Base-by-base conservation (phyloP, 2,113 vertebrate species). In the Alethe diademata region DNA sequence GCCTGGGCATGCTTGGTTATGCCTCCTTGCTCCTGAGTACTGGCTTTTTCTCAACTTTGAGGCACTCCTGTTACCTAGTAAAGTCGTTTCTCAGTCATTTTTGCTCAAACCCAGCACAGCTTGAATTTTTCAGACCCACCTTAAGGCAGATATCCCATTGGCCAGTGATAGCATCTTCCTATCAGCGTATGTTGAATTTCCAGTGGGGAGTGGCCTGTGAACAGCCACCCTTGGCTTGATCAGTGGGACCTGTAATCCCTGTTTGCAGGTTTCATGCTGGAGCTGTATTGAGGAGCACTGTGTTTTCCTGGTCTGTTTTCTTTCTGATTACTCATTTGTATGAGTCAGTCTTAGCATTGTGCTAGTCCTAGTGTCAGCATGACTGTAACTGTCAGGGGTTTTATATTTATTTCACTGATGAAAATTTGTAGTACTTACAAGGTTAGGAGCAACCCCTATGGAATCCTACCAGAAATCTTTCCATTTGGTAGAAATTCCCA, bases 391-490 rank as follows among this genome's bases (percentile, higher is more conserved):
- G 75, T 88, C 42, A 58, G 56, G 47, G 56, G 29, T 51, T 66
- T 86, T 14, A 1, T 51, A 71, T 91, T 81, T 95, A 51, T 82
- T 93, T 88, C 62, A 19, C 70, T 72, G 81, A 85, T 2, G 5
- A 90, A 82, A 88, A 73, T 17, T 35, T 48, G 48, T 74, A 79
- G 70, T 69, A 42, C 24, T 67, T 40, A 45, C 31, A 70, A 90
- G 71, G 31, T 86, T 76, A 50, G 65, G 66, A 88, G 62, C 50
- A 90, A 50, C 29, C 36, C 26, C 71, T 74, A 47, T 33, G 51
- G 64, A 92, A 88, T 95, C 56, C 60, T 51, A 86, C 64, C n/a
- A 88, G 78, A 70, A 92, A 50, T 93, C 88, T 88, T 90, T 93
- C 75, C 64, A 70, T 95, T 92, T 83, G 33, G 26, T 56, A 90